Evolutionary conservation across 1,140 invertebrate species (phyloP).

Genomic region (Trichonephila inaurata): DNA sequence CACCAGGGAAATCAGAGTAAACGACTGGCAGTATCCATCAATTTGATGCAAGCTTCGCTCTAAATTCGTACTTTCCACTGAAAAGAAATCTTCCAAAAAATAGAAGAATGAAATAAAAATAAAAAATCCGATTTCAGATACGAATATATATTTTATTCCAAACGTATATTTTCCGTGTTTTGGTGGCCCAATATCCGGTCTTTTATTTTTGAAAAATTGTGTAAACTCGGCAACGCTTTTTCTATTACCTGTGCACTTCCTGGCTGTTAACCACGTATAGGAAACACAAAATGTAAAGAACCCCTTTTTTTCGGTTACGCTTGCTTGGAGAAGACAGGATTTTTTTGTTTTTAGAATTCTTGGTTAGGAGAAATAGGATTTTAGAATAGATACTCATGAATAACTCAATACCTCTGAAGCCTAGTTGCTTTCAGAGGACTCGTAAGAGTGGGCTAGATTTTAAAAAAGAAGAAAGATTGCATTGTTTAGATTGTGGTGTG

Average conservation of each 20-base stretch:
- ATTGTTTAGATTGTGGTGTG: too few species aligned
- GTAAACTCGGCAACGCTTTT: conserved; percentile 44
- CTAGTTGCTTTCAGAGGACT: background rate
- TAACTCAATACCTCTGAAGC: conserved; percentile 13
- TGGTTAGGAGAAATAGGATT: background rate
- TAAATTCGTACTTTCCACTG: conserved; percentile 20
- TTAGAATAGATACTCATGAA: conserved; percentile 18
- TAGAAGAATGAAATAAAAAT: background rate
- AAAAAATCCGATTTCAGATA: conserved; percentile 33
- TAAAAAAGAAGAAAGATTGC: too few species aligned
- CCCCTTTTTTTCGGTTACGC: background rate
- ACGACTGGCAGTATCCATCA: conserved; percentile 42
- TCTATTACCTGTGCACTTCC: background rate
- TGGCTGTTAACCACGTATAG: conserved; percentile 32
- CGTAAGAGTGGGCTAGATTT: background rate
- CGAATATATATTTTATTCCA: conserved; percentile 48
- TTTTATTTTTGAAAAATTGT: conserved; percentile 38
- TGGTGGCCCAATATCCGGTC: background rate
- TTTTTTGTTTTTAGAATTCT: background rate
- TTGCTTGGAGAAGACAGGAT: background rate
- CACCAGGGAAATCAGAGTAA: conserved; percentile 46
- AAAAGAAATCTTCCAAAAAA: background rate
- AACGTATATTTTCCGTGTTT: background rate
- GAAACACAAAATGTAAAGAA: conserved; percentile 10
- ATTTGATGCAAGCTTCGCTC: conserved; percentile 25